Base-by-base conservation (phyloP, 2,113 vertebrate genomes). In the Spermophilus dauricus region DNA sequence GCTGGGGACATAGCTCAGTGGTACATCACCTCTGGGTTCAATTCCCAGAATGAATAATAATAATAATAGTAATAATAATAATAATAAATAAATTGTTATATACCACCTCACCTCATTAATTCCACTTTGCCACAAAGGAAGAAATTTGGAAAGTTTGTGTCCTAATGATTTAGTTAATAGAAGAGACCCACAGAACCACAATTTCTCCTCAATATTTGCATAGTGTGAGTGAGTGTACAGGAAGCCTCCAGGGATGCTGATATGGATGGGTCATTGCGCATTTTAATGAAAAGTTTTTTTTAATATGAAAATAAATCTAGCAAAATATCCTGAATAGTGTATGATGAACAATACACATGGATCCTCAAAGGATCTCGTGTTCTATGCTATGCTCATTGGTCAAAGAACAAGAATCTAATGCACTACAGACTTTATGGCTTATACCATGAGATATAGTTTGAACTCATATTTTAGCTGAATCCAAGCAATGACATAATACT, bases 251-350 rank as follows among this genome's bases (percentile, higher is more conserved):
- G n/a, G 17, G 22, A n/a, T 11, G 28, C 17, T 93, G 83, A 70
- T 61, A 11, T 51, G 22, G 20, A 42, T 92, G 83, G 42, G 28
- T 76, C 92, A 37, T 48, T 72, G 63, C 81, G 6, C 17, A 93
- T 96, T 94, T 96, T 96, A 89, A 72, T 85, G 51, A 77, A 93
- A 86, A 67, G 22, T 4, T 56, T 56, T 56, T 85, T 77, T 92
- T 85, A 90, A 86, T 94, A 91, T 30, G 28, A 89, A 93, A 91
- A 83, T 58, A 94, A 87, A 72, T 83, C 14, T 70, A 85, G 37
- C n/a, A 89, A 94, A 84, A 84, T 67, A 56, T 76, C 32, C 26
- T 89, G 22, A 75, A 58, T 48, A 48, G 16, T 34, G 11, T 51
- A n/a, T 26, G 6, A 89, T 85, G 45, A 93, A 53, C 8, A 51